These are phyloP conservation scores for Neoarius graeffei DNA, from an alignment of 2,113 vertebrate genomes.

Conservation along the genomic window DNA sequence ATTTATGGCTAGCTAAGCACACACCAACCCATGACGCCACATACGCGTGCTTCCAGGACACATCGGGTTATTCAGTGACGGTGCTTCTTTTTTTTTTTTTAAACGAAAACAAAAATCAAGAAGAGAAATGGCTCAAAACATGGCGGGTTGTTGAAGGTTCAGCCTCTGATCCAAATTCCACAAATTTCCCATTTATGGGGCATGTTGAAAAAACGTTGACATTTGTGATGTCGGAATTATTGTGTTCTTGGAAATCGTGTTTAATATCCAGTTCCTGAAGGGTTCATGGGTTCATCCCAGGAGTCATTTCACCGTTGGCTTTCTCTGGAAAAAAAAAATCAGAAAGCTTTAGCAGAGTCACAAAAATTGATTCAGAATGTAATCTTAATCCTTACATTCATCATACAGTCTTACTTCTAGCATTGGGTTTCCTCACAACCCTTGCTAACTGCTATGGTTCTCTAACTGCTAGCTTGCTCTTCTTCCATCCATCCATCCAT, in stretches of 20 bases:
- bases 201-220: not conserved
- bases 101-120: not conserved
- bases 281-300: not conserved
- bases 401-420: not conserved
- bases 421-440: no score
- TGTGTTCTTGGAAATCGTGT: no score
- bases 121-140: not conserved
- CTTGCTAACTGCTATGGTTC: no score
- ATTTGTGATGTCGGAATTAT: not conserved
- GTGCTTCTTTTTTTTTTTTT: not conserved
- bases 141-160: not conserved
- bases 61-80: not conserved
- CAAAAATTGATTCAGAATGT: not conserved
- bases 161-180: not conserved
- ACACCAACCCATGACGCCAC: not conserved
- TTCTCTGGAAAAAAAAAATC: not conserved
- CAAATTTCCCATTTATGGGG: not conserved
- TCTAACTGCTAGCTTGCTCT: no score
- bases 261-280: not conserved
- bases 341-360: not conserved
- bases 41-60: not conserved
- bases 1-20: constrained; percentile 1
- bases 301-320: not conserved
- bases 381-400: no score
- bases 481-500: no score